A percentile compares a stretch with the other conserved stretches of the same genome.
phyloP scores from a whole-genome alignment of 2,888 invertebrate genomes.

The Andrena fulva region DNA sequence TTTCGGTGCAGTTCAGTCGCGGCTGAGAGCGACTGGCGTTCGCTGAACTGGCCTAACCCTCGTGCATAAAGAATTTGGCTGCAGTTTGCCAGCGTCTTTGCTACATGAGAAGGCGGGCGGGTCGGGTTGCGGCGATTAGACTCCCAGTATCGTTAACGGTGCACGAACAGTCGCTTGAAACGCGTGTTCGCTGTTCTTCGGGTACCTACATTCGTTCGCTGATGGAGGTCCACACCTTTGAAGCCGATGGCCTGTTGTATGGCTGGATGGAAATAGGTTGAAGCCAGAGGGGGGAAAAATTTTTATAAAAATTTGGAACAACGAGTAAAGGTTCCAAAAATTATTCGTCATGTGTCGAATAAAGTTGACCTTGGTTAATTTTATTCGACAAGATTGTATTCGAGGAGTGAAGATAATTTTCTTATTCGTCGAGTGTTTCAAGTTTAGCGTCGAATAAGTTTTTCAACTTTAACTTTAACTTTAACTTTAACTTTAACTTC shows the following conservation, averaged over 20 bases:
- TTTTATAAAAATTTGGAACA: too few relatives aligned
- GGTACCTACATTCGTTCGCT: conserved; percentile 1
- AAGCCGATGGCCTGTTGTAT: not conserved
- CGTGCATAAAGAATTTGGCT: conserved; percentile 57
- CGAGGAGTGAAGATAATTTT: too few relatives aligned
- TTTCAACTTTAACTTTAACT: too few relatives aligned
- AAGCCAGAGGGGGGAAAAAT: not conserved
- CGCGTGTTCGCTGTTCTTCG: not conserved
- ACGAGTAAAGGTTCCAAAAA: too few relatives aligned
- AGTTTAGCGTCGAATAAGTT: too few relatives aligned
- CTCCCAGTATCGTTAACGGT: not conserved
- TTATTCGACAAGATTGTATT: too few relatives aligned
- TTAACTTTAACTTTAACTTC: too few relatives aligned
- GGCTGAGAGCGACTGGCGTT: conserved; percentile 20
- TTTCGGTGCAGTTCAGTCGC: conserved; percentile 17
- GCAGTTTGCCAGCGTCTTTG: conserved; percentile 21
- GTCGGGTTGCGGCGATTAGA: not conserved
- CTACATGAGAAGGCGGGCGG: conserved; percentile 26
- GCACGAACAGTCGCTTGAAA: not conserved
- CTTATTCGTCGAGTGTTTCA: too few relatives aligned
- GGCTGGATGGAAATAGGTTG: not conserved
- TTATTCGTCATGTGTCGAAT: too few relatives aligned
- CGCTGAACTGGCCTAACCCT: conserved; percentile 31
- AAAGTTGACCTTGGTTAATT: too few relatives aligned
- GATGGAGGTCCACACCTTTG: not conserved